These are phyloP conservation scores for Pseudachorutes palmiensis DNA, from an alignment of 1,140 invertebrate species.

Conservation along the genomic window DNA sequence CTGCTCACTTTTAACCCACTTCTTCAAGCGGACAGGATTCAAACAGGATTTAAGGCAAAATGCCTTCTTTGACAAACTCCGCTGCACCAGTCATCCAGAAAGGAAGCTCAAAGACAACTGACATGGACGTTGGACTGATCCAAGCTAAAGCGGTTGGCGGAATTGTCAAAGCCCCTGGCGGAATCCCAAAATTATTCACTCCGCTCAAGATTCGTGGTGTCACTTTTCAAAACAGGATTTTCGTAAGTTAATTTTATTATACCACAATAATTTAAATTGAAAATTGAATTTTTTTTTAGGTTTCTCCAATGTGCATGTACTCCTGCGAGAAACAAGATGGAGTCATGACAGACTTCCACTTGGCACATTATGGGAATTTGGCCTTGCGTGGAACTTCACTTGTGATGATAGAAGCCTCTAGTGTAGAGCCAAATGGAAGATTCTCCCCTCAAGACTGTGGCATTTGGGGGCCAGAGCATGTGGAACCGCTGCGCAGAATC, in stretches of 20 bases:
- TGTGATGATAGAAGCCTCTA: conserved; percentile 14
- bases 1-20: too few species aligned
- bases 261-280: background rate
- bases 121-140: background rate
- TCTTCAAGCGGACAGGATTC: too few species aligned
- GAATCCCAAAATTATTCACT: background rate
- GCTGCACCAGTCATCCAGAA: too few species aligned
- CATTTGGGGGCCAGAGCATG: conserved; percentile 14
- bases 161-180: background rate
- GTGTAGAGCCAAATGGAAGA: conserved; percentile 12
- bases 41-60: too few species aligned
- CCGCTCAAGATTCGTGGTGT: background rate
- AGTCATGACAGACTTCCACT: conserved; percentile 21
- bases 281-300: conserved; percentile 6
- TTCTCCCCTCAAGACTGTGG: conserved; percentile 15
- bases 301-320: conserved; percentile 25
- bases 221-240: background rate
- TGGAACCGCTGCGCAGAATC: conserved; percentile 1
- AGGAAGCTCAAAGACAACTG: too few species aligned
- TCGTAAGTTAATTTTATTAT: background rate
- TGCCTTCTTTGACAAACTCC: too few species aligned
- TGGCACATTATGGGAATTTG: conserved; percentile 17
- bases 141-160: background rate
- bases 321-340: conserved; percentile 23
- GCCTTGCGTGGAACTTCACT: conserved; percentile 16